Base-by-base conservation (phyloP, 2,888 invertebrate species). In the Ischnus inquisitorius region DNA sequence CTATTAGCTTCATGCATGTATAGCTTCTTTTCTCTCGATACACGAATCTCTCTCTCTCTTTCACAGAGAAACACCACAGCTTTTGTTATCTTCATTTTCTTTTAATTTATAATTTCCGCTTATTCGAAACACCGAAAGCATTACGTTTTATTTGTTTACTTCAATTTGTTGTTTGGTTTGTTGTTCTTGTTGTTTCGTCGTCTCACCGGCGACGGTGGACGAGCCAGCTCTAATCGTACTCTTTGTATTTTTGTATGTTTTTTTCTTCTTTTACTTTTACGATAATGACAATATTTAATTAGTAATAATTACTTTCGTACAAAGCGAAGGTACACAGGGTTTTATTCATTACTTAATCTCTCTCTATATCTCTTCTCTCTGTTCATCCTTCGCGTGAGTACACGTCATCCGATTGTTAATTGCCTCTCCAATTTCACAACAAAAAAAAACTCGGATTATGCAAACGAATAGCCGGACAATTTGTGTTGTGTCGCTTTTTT, bases 321-420 rank as follows among this genome's bases (percentile, higher is more conserved):
- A 86, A 89, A 88, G 88, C 88, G 87, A 88, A 90, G 88, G 89
- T 89, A 88, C 87, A 87, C 85, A 83, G 85, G 85, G 85, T 87
- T 85, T 74, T 64, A 51, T 75, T 69, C n/a, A 46, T 46, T 75
- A 51, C 57, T 81, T n/a, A 62, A 65, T 60, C 64, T 68, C 54
- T 62, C 8, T 46, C 39, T 68, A 41, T 54, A 46, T 60, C 46
- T 41, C 51, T 48, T 41, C 51, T 48, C n/a, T 72, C 62, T 81
- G 65, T 67, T 69, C 39, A 25, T 67, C 28, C 51, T 54, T 54
- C 64, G 72, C 69, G 57, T 72, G 25, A 48, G 39, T 78, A 78
- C 69, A 67, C 65, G 65, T 48, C 77, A 34, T 68, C 39, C 39
- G 69, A 48, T 69, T 41, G 28, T 54, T 41, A 19, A 54, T 43